These are phyloP conservation scores for Nebria brevicollis DNA, from an alignment of 2,888 invertebrate species.

Conservation along the genomic window DNA sequence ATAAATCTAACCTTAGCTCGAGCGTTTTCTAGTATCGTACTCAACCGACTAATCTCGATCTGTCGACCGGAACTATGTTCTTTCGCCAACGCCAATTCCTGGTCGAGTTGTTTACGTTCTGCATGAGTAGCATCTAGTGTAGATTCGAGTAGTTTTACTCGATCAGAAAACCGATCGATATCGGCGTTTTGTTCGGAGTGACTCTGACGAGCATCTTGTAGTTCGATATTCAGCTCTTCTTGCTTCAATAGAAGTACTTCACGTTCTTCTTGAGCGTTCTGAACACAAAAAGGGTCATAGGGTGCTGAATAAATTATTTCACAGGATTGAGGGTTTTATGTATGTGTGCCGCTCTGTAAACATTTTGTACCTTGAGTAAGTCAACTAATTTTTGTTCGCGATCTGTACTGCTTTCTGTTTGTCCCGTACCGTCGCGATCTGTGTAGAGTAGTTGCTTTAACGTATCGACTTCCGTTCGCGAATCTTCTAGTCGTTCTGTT, in stretches of 20 bases:
- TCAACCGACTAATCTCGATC: slow-evolving; percentile 82
- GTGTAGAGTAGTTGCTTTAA: slow-evolving; percentile 81
- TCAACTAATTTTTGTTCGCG: slow-evolving; percentile 85
- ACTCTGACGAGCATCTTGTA: slow-evolving; percentile 72
- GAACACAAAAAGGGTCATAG: slow-evolving; percentile 44
- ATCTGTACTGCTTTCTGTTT: slow-evolving; percentile 71
- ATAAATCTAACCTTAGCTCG: slow-evolving; percentile 73
- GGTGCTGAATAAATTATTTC: background rate
- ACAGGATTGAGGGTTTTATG: background rate
- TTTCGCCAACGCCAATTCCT: slow-evolving; percentile 75
- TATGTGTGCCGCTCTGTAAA: background rate
- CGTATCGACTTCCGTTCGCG: slow-evolving; percentile 84
- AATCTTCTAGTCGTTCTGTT: slow-evolving; percentile 90
- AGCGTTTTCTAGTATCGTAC: slow-evolving; percentile 83
- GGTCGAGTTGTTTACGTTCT: slow-evolving; percentile 79
- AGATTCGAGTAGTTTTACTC: slow-evolving; percentile 76
- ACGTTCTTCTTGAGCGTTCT: slow-evolving; percentile 82
- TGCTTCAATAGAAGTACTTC: slow-evolving; percentile 78
- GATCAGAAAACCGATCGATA: slow-evolving; percentile 75
- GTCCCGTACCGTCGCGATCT: slow-evolving; percentile 70
- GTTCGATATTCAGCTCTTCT: slow-evolving; percentile 79
- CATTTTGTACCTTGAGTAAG: slow-evolving; percentile 73
- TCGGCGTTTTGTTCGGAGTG: slow-evolving; percentile 71
- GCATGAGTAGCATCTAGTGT: slow-evolving; percentile 78
- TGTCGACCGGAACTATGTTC: slow-evolving; percentile 80